Evolutionary conservation across 2,797 vertebrate genomes (phyloP), one percentile per base, ranked within the genome.

Genomic region (Scomberomorus guttatus): DNA sequence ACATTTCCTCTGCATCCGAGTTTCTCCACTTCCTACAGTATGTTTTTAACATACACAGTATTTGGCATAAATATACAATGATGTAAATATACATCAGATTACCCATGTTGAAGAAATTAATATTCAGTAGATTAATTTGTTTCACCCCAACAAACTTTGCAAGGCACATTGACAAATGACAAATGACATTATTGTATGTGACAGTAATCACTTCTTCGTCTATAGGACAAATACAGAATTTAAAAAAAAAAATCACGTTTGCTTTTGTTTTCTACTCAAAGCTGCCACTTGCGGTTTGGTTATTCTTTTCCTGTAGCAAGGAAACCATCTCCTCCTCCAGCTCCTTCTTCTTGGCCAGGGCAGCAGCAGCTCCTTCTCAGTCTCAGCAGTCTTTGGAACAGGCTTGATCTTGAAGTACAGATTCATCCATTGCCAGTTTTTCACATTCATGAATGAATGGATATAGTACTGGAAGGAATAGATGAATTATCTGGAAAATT

Each of bases 361-460:
- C 94, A 72, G 96, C 95, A 0, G 92, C 95, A 97, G 96, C 20
- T 97, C 96, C 72, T 97, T 97, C 76, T 97, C 96, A 12, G 95
- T 94, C 64, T 97, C 96, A 1, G 96, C 96, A 15, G 96, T 97
- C 94, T 95, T 96, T 64, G 97, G 90, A 37, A 97, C 94, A 13
- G 97, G 96, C 80, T 97, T 97, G 90, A 97, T 96, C 91, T 97
- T 97, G 89, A 97, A 97, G 74, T 95, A 97, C 2, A 97, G 88
- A 68, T 97, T 97, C 96, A 97, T 95, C 97, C 97, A 97, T 44
- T 97, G 95, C 97, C 97, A 97, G 83, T 96, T 94, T 79, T 97
- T 97, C 1, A 97, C 96, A 12, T 96, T 97, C 96, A 97, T 97
- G 92, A 97, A 97, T 1, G 96, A 74, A 0, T 96, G 94, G 24